Base-by-base conservation (phyloP, 2,113 vertebrate genomes). In the Zosterops borbonicus region DNA sequence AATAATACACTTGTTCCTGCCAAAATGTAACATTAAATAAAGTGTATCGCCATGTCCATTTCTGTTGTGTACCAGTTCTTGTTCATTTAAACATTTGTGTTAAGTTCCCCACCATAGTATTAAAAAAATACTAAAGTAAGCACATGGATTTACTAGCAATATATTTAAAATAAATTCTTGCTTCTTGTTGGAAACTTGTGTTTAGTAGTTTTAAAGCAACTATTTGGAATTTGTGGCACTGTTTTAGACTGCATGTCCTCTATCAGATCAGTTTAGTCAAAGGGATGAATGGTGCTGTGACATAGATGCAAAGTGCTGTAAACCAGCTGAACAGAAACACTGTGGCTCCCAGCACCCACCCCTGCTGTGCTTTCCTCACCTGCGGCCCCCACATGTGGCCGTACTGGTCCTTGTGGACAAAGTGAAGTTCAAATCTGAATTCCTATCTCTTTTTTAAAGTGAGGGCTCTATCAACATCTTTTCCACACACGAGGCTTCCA, bases 1-100 rank as follows among this genome's bases (percentile, higher is more conserved):
- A 93, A 73, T 89, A 80, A 67, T n/a, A 83, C 47, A 50, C 69
- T 93, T 70, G 78, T 70, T 83, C 41, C 89, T 95, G 95, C 88
- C 88, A 84, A 76, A 82, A 53, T 37, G 37, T 95, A 62, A 20
- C 28, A 15, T 62, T 59, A 67, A 85, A 50, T 94, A 80, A 89
- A 93, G 70, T 60, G 71, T 89, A 67, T 87, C 13, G 3, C 83
- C 65, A 46, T 71, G 69, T 83, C 41, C 87, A 5, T 87, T 95
- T 91, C 27, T 93, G 37, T 69, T 82, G 31, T 56, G 7, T 83
- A 81, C 63, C 58, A 75, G 1, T 93, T 96, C 80, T 60, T 71
- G 18, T 74, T 92, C 58, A 56, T 88, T 71, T 92, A 89, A 95
- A 77, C 71, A 31, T 86, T 56, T 17, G 20, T 56, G 79, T 92